Conservation (phyloP, 1,140 invertebrate species). For the Cherax destructor region DNA sequence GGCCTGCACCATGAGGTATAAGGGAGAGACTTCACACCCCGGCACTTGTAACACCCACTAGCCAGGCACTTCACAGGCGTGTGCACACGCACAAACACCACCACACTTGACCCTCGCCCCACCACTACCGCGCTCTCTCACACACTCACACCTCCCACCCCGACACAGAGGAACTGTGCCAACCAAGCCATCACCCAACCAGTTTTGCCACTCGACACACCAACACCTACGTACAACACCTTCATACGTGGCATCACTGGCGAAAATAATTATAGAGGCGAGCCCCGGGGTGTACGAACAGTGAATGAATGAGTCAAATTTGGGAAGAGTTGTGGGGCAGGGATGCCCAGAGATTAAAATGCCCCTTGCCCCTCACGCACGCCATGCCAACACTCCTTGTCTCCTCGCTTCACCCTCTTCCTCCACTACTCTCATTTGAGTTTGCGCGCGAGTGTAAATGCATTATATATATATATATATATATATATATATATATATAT, state of each 20-base stretch:
- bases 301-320: not conserved
- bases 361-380: not conserved
- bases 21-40: too few relatives aligned
- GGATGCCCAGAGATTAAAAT: not conserved
- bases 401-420: not conserved
- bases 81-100: not conserved
- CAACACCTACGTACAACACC: not conserved
- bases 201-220: not conserved
- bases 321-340: not conserved
- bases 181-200: slow-evolving; percentile 39
- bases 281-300: not conserved
- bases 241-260: not conserved
- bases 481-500: too few relatives aligned
- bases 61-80: not conserved
- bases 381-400: not conserved
- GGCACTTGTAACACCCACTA: not conserved
- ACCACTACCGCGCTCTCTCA: not conserved
- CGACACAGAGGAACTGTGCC: not conserved
- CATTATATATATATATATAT: too few relatives aligned
- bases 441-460: too few relatives aligned
- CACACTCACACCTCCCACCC: not conserved
- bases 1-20: too few relatives aligned
- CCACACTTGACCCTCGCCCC: not conserved
- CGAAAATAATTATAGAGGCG: not conserved
- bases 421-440: not conserved